Evolutionary conservation across 2,113 vertebrate species (phyloP).

Genomic region (Echinops telfairi): DNA sequence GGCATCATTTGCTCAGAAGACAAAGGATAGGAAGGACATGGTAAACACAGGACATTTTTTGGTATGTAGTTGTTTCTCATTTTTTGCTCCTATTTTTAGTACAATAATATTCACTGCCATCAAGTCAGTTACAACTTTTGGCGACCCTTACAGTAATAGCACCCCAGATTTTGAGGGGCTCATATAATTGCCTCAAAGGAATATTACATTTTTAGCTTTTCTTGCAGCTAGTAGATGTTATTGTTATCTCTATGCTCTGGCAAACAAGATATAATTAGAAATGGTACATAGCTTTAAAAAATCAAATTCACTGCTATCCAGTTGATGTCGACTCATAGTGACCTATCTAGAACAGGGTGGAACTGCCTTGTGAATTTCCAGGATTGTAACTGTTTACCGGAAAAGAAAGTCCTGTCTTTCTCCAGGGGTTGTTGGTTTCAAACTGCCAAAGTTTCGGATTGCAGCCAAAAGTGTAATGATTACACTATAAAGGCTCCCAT

Average conservation of each 20-base stretch:
- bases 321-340: no score
- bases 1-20: no score
- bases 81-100: not conserved
- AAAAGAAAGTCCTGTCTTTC: not conserved
- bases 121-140: no score
- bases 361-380: no score
- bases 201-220: not conserved
- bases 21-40: no score
- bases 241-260: not conserved
- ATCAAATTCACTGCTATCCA: not conserved
- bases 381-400: not conserved
- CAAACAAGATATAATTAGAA: slow-evolving; percentile 2
- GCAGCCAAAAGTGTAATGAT: no score
- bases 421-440: not conserved
- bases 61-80: not conserved
- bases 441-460: no score
- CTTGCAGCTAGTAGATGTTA: not conserved
- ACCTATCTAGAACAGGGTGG: no score
- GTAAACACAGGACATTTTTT: not conserved
- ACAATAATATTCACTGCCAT: not conserved
- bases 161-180: slow-evolving; percentile 3
- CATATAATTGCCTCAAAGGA: not conserved
- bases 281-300: not conserved
- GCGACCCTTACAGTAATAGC: not conserved
- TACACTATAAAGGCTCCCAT: no score